These are phyloP conservation scores for Pogonocherus hispidulus DNA, from an alignment of 2,888 invertebrate genomes.

Conservation along the genomic window DNA sequence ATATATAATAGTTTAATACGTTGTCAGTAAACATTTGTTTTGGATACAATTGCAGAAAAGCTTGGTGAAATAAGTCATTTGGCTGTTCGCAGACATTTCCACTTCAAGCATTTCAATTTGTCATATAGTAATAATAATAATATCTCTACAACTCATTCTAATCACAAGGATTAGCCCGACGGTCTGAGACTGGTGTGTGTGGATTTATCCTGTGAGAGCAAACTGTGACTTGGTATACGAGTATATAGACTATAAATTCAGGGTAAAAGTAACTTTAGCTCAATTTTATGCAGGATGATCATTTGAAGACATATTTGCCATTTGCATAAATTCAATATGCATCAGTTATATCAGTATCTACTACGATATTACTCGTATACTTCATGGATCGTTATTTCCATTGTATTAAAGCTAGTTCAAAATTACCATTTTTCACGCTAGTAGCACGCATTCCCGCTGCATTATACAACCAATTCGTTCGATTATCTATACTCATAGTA, in stretches of 20 bases:
- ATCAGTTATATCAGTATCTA: background rate
- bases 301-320: background rate
- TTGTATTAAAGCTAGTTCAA: background rate
- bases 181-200: too few relatives aligned
- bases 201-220: too few relatives aligned
- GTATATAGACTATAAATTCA: background rate
- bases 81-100: too few relatives aligned
- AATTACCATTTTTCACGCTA: background rate
- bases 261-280: background rate
- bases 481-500: slow-evolving; percentile 5
- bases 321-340: background rate
- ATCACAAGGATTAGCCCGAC: too few relatives aligned
- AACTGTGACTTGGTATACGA: too few relatives aligned
- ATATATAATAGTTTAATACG: too few relatives aligned
- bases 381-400: background rate
- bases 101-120: too few relatives aligned
- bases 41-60: too few relatives aligned
- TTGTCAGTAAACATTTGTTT: too few relatives aligned
- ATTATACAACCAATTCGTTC: background rate
- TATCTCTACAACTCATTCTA: too few relatives aligned
- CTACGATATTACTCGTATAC: background rate
- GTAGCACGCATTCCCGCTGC: background rate
- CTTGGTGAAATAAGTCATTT: too few relatives aligned
- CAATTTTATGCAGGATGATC: background rate
- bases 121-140: too few relatives aligned